phyloP scores from a whole-genome alignment of 2,113 vertebrate species.

The Propithecus coquereli region DNA sequence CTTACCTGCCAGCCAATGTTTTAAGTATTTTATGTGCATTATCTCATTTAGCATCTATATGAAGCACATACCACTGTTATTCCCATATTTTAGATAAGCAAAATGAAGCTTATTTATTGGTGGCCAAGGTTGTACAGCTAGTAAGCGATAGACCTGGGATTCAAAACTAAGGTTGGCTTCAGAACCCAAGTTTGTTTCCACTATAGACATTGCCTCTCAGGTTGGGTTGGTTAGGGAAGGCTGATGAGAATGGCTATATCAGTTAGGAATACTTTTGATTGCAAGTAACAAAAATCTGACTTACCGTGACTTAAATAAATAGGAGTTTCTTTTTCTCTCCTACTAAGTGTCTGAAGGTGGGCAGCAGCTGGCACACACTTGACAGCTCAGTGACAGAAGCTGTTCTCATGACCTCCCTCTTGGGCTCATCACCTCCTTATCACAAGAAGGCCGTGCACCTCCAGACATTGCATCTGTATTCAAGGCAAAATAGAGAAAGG shows the following conservation, averaged over 20 bases:
- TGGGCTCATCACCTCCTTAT: not conserved
- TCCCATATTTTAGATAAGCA: not conserved
- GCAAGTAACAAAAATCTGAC: not conserved
- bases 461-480: not conserved
- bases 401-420: not conserved
- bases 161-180: not conserved
- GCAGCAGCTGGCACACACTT: not conserved
- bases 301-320: not conserved
- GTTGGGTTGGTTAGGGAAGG: not conserved
- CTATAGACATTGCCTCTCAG: not conserved
- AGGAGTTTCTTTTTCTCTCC: not conserved
- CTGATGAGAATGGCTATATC: not conserved
- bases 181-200: not conserved
- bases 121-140: not conserved
- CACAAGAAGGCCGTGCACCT: not conserved
- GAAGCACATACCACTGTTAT: not conserved
- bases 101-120: not conserved
- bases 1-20: not conserved
- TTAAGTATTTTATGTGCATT: not conserved
- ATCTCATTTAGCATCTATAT: not conserved
- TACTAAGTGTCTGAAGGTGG: not conserved
- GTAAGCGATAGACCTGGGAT: not conserved
- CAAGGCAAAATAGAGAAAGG: not conserved
- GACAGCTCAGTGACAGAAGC: not conserved
- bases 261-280: constrained; percentile 8